Percentiles rank a stretch among this genome's conserved stretches.
Evolutionary conservation across 2,113 vertebrate genomes (phyloP).

Genomic region (Urocitellus parryii): DNA sequence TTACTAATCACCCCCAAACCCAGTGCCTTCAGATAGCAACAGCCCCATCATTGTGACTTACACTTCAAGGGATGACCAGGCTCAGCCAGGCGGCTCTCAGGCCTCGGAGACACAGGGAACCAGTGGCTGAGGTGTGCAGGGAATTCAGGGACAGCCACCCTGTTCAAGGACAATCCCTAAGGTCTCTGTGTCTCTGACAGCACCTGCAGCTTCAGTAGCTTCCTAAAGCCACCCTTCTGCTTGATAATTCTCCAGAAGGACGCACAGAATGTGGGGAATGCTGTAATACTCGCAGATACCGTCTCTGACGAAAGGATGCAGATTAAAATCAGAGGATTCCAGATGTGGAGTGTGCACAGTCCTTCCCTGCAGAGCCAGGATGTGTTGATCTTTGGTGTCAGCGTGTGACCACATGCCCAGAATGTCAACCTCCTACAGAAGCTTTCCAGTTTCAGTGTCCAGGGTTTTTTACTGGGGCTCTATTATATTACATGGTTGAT

Average conservation of each 20-base stretch:
- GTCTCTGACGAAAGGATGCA: not conserved
- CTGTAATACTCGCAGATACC: rapidly evolving
- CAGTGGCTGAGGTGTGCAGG: not conserved
- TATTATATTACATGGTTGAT: not conserved
- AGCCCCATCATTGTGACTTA: not conserved
- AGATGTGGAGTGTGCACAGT: rapidly evolving
- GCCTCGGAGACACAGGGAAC: not conserved
- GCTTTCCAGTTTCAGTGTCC: no score
- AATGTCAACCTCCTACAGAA: not conserved
- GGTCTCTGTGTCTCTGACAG: not conserved
- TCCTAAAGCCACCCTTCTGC: not conserved
- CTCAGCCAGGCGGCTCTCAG: not conserved
- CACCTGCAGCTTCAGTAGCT: not conserved
- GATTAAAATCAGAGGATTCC: not conserved
- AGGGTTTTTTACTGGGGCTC: no score
- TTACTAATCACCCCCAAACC: not conserved
- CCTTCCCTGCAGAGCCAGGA: not conserved
- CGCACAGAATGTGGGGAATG: not conserved
- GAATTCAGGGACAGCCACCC: not conserved
- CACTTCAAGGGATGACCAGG: not conserved
- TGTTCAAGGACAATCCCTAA: not conserved
- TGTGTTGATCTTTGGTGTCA: not conserved
- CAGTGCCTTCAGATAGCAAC: not conserved
- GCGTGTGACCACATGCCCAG: rapidly evolving
- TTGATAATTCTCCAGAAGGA: not conserved